phyloP scores from a whole-genome alignment of 2,888 invertebrate species.

The Aproaerema taeniolella region DNA sequence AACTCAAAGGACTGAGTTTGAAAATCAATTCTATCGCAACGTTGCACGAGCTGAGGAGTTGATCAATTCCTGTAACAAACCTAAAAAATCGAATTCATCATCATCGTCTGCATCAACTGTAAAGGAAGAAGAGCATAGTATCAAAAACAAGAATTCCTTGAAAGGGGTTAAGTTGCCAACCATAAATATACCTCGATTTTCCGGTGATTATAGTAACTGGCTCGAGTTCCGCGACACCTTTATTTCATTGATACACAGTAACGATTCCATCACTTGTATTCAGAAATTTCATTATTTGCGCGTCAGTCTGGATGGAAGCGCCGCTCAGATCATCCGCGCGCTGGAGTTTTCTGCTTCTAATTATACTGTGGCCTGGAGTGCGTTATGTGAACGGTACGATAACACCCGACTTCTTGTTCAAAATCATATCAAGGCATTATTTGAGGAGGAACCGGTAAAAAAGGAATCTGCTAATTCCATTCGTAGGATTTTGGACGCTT shows the following conservation, averaged over 20 bases:
- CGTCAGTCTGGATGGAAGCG: not conserved
- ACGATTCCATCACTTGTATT: not conserved
- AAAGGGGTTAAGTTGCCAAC: constrained; percentile 1
- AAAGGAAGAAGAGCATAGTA: not conserved
- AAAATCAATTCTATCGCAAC: not conserved
- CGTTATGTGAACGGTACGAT: constrained; percentile 1
- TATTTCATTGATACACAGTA: not conserved
- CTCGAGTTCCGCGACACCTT: constrained; percentile 5
- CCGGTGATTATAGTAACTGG: not conserved
- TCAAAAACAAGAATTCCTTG: not conserved
- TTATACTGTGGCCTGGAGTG: constrained; percentile 5
- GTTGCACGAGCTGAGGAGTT: not conserved
- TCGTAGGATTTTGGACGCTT: constrained; percentile 2
- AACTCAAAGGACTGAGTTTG: not conserved
- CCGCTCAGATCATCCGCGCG: not conserved
- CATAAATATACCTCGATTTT: not conserved
- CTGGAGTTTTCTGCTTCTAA: constrained; percentile 2
- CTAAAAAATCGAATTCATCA: not conserved
- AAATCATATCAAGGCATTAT: constrained; percentile 9
- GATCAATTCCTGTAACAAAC: not conserved
- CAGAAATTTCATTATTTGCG: constrained; percentile 9
- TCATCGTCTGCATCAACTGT: not conserved
- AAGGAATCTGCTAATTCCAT: constrained; percentile 2
- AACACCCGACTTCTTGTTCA: constrained; percentile 2
- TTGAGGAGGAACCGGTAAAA: constrained; percentile 1